Conservation (phyloP, 2,797 vertebrate species). For the Huso huso region DNA sequence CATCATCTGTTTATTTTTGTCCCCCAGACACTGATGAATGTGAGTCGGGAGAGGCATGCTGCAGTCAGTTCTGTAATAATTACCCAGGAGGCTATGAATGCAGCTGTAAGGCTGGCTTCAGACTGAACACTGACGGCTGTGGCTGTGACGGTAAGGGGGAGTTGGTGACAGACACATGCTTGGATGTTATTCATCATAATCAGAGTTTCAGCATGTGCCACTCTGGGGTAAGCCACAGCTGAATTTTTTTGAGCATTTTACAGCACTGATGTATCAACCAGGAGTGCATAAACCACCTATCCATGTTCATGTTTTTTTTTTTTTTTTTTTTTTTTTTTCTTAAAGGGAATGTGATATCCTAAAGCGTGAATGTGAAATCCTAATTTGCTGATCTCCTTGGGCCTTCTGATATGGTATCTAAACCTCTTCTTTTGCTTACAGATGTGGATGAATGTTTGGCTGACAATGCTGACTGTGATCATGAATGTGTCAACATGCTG, state of each 20-base stretch:
- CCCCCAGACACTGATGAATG: slow-evolving; percentile 73
- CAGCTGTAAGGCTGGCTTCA: slow-evolving; percentile 62
- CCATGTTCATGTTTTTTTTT: slow-evolving; percentile 2
- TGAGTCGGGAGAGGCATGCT: slow-evolving; percentile 62
- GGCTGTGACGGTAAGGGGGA: slow-evolving; percentile 61
- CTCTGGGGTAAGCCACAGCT: too few relatives aligned
- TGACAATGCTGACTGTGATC: slow-evolving; percentile 61
- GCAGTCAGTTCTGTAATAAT: slow-evolving; percentile 73
- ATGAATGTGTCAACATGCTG: slow-evolving; percentile 66
- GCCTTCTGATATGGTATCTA: too few relatives aligned
- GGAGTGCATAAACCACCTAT: slow-evolving; percentile 31
- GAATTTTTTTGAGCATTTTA: too few relatives aligned
- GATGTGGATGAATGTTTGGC: slow-evolving; percentile 68
- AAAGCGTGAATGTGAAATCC: too few relatives aligned
- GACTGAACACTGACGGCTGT: slow-evolving; percentile 57
- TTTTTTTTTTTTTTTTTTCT: too few relatives aligned
- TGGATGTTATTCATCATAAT: too few relatives aligned
- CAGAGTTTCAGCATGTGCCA: too few relatives aligned
- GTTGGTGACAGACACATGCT: too few relatives aligned
- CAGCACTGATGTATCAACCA: too few relatives aligned
- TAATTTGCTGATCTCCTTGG: too few relatives aligned
- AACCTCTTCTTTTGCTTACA: slow-evolving; percentile 25
- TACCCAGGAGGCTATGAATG: slow-evolving; percentile 70
- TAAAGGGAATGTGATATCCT: too few relatives aligned
- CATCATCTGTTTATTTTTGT: background rate